Base-by-base conservation (phyloP, 2,797 vertebrate species). In the Megalops cyprinoides region DNA sequence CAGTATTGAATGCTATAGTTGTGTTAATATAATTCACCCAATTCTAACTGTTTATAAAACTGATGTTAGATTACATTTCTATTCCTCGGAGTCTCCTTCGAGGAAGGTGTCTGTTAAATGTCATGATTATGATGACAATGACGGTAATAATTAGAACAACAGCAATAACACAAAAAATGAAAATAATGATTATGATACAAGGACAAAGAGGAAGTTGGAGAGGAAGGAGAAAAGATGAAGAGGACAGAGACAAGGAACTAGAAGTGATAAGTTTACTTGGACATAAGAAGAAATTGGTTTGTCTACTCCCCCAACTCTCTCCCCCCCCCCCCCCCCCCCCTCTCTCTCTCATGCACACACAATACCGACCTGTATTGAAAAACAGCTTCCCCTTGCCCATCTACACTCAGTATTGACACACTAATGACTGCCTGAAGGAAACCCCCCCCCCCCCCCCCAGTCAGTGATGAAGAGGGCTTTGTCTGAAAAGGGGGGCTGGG, bases 141-240 rank as follows among this genome's bases (percentile, higher is more conserved):
- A 53, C 48, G 46, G 10, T 48, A 15, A 14, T 53, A 14, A 14
- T 31, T 31, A 56, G 44, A 46, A 92, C 83, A 81, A 82, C 82
- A 39, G 46, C 82, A 20, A 39, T 28, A 78, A 34, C 37, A 44
- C 42, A 34, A 60, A 69, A 23, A 69, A 9, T 31, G n/a, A n/a
- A n/a, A n/a, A n/a, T n/a, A n/a, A n/a, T n/a, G n/a, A n/a, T n/a
- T n/a, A n/a, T n/a, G n/a, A n/a, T n/a, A n/a, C n/a, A n/a, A 31
- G 28, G 28, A 4, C 46, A 65, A 82, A 90, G 85, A 93, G 92
- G 84, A 81, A 81, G 28, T 56, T 79, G 7, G 14, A 7, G 10
- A n/a, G 18, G 18, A 23, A 34, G 20, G 12, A 67, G 62, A 67
- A 37, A 39, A 34, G n/a, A n/a, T n/a, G n/a, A n/a, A 18, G 2